Evolutionary conservation across 2,888 invertebrate genomes (phyloP).

Genomic region (Hirtodrosophila alboralis): DNA sequence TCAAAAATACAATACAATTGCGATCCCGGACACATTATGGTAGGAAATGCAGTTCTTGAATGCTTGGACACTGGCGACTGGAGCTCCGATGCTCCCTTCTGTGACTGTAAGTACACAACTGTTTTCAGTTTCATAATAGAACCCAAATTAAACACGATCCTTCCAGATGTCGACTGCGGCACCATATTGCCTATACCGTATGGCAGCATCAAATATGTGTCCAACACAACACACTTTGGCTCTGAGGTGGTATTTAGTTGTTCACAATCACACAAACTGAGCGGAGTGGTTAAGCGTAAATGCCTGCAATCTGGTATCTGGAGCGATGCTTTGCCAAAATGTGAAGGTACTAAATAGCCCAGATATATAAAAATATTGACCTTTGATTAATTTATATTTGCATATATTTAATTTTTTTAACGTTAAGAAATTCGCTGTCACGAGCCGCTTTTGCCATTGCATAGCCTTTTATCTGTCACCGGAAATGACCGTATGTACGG

Average conservation of each 20-base stretch:
- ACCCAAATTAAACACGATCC: neutral
- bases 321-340: constrained; percentile 93
- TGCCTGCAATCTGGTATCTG: constrained; percentile 91
- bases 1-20: constrained; percentile 95
- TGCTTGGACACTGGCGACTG: constrained; percentile 92
- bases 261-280: constrained; percentile 90
- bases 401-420: no score
- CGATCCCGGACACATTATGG: constrained; percentile 91
- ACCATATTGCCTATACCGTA: constrained; percentile 91
- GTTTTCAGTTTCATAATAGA: neutral
- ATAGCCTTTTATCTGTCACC: constrained; percentile 94
- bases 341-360: constrained; percentile 89
- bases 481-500: constrained; percentile 96
- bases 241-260: constrained; percentile 93
- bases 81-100: constrained; percentile 92
- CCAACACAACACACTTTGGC: constrained; percentile 91
- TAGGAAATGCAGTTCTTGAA: constrained; percentile 88
- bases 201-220: constrained; percentile 90
- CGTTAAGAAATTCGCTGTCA: constrained; percentile 94
- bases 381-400: no score
- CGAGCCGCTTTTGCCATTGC: constrained; percentile 92
- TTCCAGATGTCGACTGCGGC: constrained; percentile 93
- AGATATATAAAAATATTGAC: no score
- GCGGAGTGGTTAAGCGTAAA: constrained; percentile 89
- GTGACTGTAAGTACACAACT: constrained; percentile 88